Base-by-base conservation (phyloP, 2,888 invertebrate species). In the Scaptomyza reducta region DNA sequence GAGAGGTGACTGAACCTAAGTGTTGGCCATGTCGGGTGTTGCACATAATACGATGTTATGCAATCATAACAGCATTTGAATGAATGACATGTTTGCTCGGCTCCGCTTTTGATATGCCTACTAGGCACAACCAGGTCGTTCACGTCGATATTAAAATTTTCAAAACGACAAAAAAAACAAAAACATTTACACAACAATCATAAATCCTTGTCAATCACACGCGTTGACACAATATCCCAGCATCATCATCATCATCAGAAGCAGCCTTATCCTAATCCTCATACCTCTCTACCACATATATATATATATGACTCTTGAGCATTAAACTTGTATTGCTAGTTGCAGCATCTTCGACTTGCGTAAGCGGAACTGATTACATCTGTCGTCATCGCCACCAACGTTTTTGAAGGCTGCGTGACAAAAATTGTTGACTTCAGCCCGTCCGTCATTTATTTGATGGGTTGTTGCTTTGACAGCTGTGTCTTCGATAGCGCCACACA, bases 131-230 rank as follows among this genome's bases (percentile, higher is more conserved):
- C 35, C 77, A 72, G 87, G 77, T 87, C 87, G 80, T 84, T 84
- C 77, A 83, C 84, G 45, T 50, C 56, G 51, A 79, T 74, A 78
- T 78, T 70, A 87, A 82, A 82, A 85, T 72, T 83, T 82, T 85
- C 44, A 14, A 38, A 82, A 74, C 81, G 13, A n/a, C 1, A 35
- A 38, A 38, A 38, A 14, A 38, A 3, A 38, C n/a, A n/a, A 65
- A 75, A 74, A 78, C 70, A 77, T 79, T 86, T 74, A 62, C 69
- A 63, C 74, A 78, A 82, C 83, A 86, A 86, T 80, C 77, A 90
- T 89, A 89, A 89, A 89, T 89, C 88, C 78, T 71, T 81, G 88
- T 89, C 89, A 88, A 88, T 88, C 84, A 84, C 89, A 88, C 78
- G 87, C 89, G 89, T 40, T 77, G 76, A 49, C 75, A 75, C 74